phyloP scores from a whole-genome alignment of 2,797 vertebrate genomes.

The Falco concolor region DNA sequence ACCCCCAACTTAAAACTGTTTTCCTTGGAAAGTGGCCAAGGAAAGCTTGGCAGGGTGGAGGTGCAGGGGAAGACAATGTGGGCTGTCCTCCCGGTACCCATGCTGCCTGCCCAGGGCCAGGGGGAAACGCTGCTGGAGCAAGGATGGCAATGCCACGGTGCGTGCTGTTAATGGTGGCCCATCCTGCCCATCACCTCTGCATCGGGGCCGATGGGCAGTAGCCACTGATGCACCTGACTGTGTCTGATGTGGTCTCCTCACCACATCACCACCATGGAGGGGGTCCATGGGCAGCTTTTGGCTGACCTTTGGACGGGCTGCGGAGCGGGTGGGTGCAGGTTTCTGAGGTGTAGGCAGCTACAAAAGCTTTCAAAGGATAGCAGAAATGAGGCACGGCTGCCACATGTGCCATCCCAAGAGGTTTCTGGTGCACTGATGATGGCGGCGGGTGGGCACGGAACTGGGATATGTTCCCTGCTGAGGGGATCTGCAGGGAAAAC shows the following conservation, averaged over 20 bases:
- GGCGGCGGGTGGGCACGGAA: neutral
- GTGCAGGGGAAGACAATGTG: neutral
- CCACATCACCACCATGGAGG: neutral
- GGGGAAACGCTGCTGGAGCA: neutral
- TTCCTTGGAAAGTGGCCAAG: neutral
- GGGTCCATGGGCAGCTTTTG: fast-evolving
- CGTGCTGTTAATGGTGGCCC: fast-evolving
- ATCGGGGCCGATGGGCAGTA: neutral
- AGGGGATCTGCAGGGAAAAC: neutral
- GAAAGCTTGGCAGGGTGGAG: neutral
- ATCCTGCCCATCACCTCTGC: neutral
- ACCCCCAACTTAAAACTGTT: neutral
- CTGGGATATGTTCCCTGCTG: neutral
- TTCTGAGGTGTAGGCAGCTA: neutral
- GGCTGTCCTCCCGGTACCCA: neutral
- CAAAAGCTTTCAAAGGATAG: neutral
- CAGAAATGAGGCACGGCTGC: neutral
- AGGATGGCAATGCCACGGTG: neutral
- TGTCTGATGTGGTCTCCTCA: neutral
- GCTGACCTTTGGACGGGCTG: neutral
- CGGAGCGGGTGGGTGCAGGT: neutral
- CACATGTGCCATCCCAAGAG: fast-evolving
- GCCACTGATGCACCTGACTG: fast-evolving
- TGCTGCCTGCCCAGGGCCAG: neutral
- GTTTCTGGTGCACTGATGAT: neutral